Evolutionary conservation across 1,140 invertebrate species (phyloP).

Genomic region (Rhagoletis zephyria): DNA sequence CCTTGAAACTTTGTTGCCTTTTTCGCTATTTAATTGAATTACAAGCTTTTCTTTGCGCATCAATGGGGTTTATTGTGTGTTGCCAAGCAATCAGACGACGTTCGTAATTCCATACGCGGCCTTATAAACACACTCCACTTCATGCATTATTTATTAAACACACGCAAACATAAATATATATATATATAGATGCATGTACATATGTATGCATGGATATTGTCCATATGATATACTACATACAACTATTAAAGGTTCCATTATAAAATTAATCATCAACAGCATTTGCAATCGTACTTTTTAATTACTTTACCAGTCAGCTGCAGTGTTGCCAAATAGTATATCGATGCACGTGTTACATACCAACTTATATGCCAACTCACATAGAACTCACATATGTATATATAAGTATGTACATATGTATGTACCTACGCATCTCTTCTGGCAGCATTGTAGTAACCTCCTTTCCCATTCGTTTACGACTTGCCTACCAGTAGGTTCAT

Average conservation of each 20-base stretch:
- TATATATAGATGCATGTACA: background rate
- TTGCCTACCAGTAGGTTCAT: background rate
- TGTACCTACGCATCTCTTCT: background rate
- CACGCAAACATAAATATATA: background rate
- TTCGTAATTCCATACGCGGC: background rate
- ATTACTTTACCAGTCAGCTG: conserved; percentile 40
- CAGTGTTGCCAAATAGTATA: conserved; percentile 35
- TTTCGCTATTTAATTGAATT: conserved; percentile 6
- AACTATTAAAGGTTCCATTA: background rate
- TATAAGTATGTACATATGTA: too few relatives aligned
- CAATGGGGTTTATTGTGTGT: background rate
- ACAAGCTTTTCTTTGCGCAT: background rate
- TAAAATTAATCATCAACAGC: conserved; percentile 20
- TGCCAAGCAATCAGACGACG: background rate
- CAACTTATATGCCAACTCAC: too few relatives aligned
- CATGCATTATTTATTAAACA: too few relatives aligned
- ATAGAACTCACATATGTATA: too few relatives aligned
- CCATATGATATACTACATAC: background rate
- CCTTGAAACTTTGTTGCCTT: conserved; percentile 35
- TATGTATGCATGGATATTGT: background rate
- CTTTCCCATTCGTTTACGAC: background rate
- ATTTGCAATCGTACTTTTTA: conserved; percentile 42
- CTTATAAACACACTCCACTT: too few relatives aligned
- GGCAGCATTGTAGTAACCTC: background rate
- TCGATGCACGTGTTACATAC: background rate